Conservation (phyloP, 2,888 invertebrate species). For the Agrochola lota region DNA sequence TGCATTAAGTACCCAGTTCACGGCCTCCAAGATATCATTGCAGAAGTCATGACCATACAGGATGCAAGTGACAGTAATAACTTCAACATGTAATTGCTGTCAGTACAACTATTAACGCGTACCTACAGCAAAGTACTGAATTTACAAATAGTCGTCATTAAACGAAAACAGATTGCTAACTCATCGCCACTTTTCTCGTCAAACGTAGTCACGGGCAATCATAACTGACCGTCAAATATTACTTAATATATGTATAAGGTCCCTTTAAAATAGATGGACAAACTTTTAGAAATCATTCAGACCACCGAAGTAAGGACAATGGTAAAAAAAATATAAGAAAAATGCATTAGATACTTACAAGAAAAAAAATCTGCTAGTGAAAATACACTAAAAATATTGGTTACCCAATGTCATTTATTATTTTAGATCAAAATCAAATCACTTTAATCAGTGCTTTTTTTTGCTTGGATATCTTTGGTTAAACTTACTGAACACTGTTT, state of each 20-base stretch:
- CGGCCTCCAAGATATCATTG: not conserved
- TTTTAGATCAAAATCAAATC: too few species aligned
- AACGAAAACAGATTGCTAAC: constrained; percentile 14
- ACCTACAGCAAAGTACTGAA: constrained; percentile 8
- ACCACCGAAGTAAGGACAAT: too few species aligned
- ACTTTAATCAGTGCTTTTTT: too few species aligned
- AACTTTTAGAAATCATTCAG: too few species aligned
- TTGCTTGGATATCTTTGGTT: too few species aligned
- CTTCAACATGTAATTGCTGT: constrained; percentile 17
- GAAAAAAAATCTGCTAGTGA: too few species aligned
- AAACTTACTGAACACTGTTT: too few species aligned
- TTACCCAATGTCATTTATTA: too few species aligned
- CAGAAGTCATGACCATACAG: constrained; percentile 11
- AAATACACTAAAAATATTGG: too few species aligned
- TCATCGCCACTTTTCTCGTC: constrained; percentile 24
- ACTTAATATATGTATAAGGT: not conserved
- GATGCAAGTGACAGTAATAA: constrained; percentile 32
- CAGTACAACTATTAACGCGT: constrained; percentile 23
- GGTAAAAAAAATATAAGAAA: too few species aligned
- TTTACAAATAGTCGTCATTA: constrained; percentile 26
- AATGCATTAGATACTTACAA: too few species aligned
- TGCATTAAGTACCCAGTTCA: not conserved
- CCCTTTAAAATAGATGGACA: too few species aligned
- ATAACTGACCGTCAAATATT: not conserved
- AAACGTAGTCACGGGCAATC: constrained; percentile 9